Conservation (phyloP, 2,113 vertebrate genomes). For the Solenodon paradoxus region DNA sequence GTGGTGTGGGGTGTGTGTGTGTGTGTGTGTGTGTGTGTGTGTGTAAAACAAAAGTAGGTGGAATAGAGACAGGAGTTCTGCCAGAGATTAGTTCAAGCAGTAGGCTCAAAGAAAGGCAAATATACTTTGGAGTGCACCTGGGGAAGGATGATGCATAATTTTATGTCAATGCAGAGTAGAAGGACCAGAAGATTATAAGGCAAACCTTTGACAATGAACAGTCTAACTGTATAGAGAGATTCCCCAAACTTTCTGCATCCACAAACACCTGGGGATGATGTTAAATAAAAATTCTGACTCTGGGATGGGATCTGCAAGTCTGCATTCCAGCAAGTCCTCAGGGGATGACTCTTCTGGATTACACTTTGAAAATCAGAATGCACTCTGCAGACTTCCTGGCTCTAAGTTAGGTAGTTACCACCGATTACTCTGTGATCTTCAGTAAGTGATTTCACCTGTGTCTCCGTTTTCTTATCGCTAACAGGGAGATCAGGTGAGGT, state of each 20-base stretch:
- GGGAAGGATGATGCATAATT: background rate
- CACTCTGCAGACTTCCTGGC: background rate
- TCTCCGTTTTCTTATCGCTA: background rate
- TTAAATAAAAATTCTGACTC: background rate
- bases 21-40: background rate
- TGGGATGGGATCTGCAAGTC: background rate
- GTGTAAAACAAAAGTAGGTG: background rate
- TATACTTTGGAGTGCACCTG: background rate
- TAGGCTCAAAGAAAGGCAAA: background rate
- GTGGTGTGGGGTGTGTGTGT: background rate
- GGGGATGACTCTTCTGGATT: background rate
- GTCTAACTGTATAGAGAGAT: background rate
- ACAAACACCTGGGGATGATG: background rate
- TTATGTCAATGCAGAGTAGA: background rate
- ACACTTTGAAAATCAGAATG: background rate
- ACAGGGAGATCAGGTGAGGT: background rate
- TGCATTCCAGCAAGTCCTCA: background rate
- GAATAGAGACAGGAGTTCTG: background rate
- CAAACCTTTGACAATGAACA: background rate
- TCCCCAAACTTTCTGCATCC: background rate
- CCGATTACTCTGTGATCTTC: background rate
- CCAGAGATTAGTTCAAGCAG: background rate
- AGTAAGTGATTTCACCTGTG: background rate
- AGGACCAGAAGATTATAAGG: background rate
- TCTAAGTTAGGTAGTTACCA: background rate